phyloP scores from a whole-genome alignment of 1,140 invertebrate species.

The Drosophila lowei region DNA sequence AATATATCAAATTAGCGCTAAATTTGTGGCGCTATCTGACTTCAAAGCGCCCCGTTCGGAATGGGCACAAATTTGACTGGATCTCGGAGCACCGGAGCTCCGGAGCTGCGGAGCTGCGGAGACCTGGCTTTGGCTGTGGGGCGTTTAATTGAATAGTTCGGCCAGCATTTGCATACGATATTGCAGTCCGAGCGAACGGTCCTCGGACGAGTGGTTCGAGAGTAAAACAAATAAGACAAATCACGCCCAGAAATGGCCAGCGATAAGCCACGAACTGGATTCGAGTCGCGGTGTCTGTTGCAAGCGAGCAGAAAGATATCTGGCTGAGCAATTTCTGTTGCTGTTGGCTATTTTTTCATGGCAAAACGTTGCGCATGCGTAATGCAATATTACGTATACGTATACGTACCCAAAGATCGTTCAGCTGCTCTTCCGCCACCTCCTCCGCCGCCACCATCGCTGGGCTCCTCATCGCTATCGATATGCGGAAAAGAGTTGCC shows the following conservation, averaged over 20 bases:
- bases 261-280: conserved; percentile 43
- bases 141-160: conserved; percentile 79
- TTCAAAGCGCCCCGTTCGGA: conserved; percentile 55
- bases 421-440: conserved; percentile 83
- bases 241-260: conserved; percentile 65
- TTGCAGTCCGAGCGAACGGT: background rate
- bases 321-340: conserved; percentile 20
- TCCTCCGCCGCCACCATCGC: conserved; percentile 84
- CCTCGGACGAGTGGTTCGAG: background rate
- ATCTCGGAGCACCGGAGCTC: too few species aligned
- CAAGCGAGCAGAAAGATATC: conserved; percentile 12
- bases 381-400: conserved; percentile 72
- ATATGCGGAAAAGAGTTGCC: conserved; percentile 88
- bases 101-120: too few species aligned
- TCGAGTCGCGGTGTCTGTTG: conserved; percentile 25
- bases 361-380: conserved; percentile 57
- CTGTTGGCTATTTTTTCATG: conserved; percentile 6
- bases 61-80: conserved; percentile 41
- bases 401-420: conserved; percentile 63
- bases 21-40: conserved; percentile 50
- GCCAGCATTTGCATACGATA: conserved; percentile 62
- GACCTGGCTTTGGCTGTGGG: conserved; percentile 61
- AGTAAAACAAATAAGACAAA: conserved; percentile 66
- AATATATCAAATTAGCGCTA: conserved; percentile 77
- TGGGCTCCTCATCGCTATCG: conserved; percentile 88